Evolutionary conservation across 2,797 vertebrate species (phyloP).

Genomic region (Sphaeramia orbicularis): DNA sequence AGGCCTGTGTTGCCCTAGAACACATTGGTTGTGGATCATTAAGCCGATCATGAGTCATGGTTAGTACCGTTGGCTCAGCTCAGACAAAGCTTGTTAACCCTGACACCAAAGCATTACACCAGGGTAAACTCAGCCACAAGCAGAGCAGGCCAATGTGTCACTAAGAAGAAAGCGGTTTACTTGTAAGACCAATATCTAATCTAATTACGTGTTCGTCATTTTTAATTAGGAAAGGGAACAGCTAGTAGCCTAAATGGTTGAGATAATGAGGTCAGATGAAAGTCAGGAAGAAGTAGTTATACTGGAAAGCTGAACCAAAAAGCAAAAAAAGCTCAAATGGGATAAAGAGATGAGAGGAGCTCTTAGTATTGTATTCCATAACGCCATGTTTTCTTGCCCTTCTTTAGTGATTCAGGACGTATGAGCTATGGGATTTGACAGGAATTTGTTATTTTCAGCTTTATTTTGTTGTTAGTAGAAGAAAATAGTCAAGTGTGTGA

Average conservation of each 20-base stretch:
- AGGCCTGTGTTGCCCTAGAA: neutral
- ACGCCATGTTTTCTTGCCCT: too few species aligned
- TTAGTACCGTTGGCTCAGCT: constrained; percentile 34
- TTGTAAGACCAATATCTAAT: neutral
- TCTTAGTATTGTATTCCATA: too few species aligned
- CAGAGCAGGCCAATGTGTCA: constrained; percentile 19
- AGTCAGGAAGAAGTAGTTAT: too few species aligned
- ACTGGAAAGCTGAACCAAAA: too few species aligned
- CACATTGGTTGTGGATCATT: constrained; percentile 23
- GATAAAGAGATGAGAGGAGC: neutral
- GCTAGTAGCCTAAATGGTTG: too few species aligned
- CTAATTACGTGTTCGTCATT: neutral
- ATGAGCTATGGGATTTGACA: too few species aligned
- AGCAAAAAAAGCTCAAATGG: neutral
- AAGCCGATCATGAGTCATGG: constrained; percentile 51
- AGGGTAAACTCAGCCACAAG: constrained; percentile 19
- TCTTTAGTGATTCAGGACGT: too few species aligned
- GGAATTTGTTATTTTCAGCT: too few species aligned
- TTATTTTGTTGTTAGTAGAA: too few species aligned
- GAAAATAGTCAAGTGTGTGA: constrained; percentile 1
- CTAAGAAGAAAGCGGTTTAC: constrained; percentile 12
- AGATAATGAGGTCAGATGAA: too few species aligned
- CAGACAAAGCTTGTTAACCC: constrained; percentile 64
- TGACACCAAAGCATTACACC: constrained; percentile 17
- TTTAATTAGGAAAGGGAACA: too few species aligned